Evolutionary conservation across 2,888 invertebrate genomes (phyloP), one percentile per base, ranked within the genome.

Genomic region (Phortica magna): DNA sequence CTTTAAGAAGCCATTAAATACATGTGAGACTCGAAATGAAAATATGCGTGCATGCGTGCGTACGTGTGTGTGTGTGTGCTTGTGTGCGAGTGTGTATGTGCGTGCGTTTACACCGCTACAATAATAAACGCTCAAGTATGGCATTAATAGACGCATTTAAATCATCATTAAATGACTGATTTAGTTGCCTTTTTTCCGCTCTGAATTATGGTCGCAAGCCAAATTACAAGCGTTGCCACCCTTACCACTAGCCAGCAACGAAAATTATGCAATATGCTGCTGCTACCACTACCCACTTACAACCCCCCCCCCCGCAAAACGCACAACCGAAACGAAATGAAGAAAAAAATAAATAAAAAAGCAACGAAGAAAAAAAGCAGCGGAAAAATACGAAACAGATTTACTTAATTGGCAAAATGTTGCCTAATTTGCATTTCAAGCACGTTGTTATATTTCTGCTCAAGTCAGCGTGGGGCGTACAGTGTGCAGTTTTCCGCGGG

Each of bases 361-460:
- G n/a, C n/a, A n/a, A n/a, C n/a, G n/a, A 59, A 59, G 19, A 59
- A 59, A 17, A 59, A 59, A 31, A 31, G 39, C n/a, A 65, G 41
- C n/a, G 41, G 12, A 65, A 65, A 65, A 39, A 65, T 39, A 39
- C 76, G 78, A 76, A 78, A 74, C 78, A 78, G 78, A 78, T 78
- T 78, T 78, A 74, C 78, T 78, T 78, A 78, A 78, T 78, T 78
- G 78, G 76, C 78, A 78, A 67, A 72, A 68, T 65, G 10, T 74
- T 78, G 76, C 71, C 74, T 76, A 76, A 78, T 78, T 78, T 78
- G 74, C 78, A 78, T 78, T 78, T 78, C 59, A 71, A 71, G 78
- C 72, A 76, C 76, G 78, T 65, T 65, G 65, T 39, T 39, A 41
- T 31, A 65, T 65, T 39, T 65, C 19, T 41, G 31, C 19, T 61